Conservation (phyloP, 1,140 invertebrate genomes). For the Chymomyza costata region DNA sequence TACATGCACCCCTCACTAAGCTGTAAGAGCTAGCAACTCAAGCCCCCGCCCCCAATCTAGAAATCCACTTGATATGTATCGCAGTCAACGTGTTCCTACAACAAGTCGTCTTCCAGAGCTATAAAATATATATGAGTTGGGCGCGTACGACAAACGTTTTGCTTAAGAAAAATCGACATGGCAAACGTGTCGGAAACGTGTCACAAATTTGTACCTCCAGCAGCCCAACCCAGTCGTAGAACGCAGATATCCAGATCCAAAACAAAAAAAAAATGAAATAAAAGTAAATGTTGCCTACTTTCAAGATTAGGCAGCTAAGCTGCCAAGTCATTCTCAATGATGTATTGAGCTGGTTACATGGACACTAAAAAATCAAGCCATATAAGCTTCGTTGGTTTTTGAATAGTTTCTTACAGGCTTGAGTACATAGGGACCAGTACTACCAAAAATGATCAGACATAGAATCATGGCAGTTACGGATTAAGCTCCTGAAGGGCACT, state of each 20-base stretch:
- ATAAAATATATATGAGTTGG: slow-evolving; percentile 67
- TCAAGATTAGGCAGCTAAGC: slow-evolving; percentile 35
- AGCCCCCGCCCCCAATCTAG: background rate
- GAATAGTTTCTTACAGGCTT: no score
- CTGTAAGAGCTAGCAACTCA: slow-evolving; percentile 3
- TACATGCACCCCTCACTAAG: slow-evolving; percentile 24
- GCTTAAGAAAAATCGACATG: slow-evolving; percentile 71
- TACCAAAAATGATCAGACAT: no score
- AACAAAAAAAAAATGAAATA: slow-evolving; percentile 14
- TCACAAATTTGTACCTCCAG: slow-evolving; percentile 56
- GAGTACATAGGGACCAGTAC: no score
- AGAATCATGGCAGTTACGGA: no score
- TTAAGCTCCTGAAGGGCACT: no score
- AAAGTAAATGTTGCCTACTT: slow-evolving; percentile 56
- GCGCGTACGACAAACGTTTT: slow-evolving; percentile 53
- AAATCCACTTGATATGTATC: slow-evolving; percentile 51
- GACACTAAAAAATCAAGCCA: no score
- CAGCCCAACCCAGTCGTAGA: no score
- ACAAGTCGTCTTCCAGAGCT: slow-evolving; percentile 42
- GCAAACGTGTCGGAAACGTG: slow-evolving; percentile 67
- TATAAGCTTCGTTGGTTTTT: no score
- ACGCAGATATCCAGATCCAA: background rate
- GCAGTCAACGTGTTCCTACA: slow-evolving; percentile 5
- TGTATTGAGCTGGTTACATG: no score
- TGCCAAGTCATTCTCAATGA: slow-evolving; percentile 1